Evolutionary conservation across 2,888 invertebrate species (phyloP).

Genomic region (Drosophila subquinaria): DNA sequence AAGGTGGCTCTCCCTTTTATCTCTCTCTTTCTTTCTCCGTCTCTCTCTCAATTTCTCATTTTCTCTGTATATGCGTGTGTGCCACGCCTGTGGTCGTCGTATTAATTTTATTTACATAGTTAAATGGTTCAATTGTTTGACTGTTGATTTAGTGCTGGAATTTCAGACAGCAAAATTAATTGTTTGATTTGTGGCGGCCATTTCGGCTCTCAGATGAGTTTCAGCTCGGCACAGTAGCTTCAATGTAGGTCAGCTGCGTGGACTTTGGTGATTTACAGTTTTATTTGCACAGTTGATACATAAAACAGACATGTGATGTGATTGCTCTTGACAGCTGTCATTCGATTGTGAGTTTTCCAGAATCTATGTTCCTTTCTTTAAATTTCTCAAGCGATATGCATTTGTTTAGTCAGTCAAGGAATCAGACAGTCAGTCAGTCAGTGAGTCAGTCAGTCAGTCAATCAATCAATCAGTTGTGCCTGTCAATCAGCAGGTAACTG

Average conservation of each 20-base stretch:
- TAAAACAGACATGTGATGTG: constrained; percentile 69
- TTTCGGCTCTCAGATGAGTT: constrained; percentile 17
- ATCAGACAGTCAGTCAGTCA: constrained; percentile 14
- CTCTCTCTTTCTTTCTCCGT: constrained; percentile 1
- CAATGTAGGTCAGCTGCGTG: constrained; percentile 51
- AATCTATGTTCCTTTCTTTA: background rate
- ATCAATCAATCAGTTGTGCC: constrained; percentile 52
- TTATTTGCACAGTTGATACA: constrained; percentile 79
- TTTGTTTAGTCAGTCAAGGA: constrained; percentile 46
- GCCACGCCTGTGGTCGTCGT: constrained; percentile 40
- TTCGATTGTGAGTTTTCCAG: constrained; percentile 53
- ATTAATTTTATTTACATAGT: constrained; percentile 80
- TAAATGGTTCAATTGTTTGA: constrained; percentile 81
- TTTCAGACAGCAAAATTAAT: constrained; percentile 77
- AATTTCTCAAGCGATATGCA: constrained; percentile 34
- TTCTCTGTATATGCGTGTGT: constrained; percentile 6
- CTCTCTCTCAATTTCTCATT: background rate
- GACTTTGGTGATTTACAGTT: constrained; percentile 66
- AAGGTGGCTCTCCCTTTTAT: constrained; percentile 39
- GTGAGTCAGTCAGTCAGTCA: constrained; percentile 42
- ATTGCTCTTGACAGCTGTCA: constrained; percentile 60
- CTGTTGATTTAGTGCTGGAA: constrained; percentile 80
- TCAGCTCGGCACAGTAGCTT: constrained; percentile 1
- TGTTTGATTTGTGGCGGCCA: constrained; percentile 72
- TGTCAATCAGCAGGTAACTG: constrained; percentile 66